Base-by-base conservation (phyloP, 1,140 invertebrate genomes). In the Bombyx mandarina region DNA sequence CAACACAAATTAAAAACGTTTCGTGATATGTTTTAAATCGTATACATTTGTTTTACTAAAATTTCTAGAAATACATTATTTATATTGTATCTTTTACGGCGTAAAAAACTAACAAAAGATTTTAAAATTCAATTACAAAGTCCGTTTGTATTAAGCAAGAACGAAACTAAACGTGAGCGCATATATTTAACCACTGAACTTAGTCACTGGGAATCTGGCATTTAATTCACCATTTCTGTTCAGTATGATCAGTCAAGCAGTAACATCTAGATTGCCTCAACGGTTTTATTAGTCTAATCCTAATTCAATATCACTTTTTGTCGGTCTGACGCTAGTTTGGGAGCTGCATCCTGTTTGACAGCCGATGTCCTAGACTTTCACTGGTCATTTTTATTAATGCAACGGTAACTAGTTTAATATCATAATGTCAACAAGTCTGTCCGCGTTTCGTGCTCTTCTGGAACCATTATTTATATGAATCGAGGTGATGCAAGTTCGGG, bases 121-220 rank as follows among this genome's bases (percentile, higher is more conserved):
- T 35, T 35, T 35, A 35, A 35, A 35, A 35, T 35, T 35, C 26
- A 35, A 35, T 35, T 35, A 35, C 0, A 35, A 1, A 35, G 26
- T 35, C 26, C 26, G 1, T 35, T 35, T 35, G 2, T 35, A 35
- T 35, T 35, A 35, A 35, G 26, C 26, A 35, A 35, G 26, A 35
- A 35, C 26, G 26, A 35, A 35, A 35, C 26, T 35, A 35, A 35
- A 35, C 26, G 26, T 35, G 26, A 35, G 26, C 26, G 26, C 26
- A 35, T 35, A 35, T 35, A 35, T 35, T 5, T 35, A 35, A 35
- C 3, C 50, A 67, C 60, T 68, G 65, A 60, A 75, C 64, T 77
- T 69, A 77, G 71, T 75, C 76, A 79, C 77, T 86, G 83, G 80
- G 83, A 86, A 82, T 79, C 72, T 86, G 83, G 80, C 83, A 86